Conservation (phyloP, 2,797 vertebrate species). For the Decapterus maruadsi region DNA sequence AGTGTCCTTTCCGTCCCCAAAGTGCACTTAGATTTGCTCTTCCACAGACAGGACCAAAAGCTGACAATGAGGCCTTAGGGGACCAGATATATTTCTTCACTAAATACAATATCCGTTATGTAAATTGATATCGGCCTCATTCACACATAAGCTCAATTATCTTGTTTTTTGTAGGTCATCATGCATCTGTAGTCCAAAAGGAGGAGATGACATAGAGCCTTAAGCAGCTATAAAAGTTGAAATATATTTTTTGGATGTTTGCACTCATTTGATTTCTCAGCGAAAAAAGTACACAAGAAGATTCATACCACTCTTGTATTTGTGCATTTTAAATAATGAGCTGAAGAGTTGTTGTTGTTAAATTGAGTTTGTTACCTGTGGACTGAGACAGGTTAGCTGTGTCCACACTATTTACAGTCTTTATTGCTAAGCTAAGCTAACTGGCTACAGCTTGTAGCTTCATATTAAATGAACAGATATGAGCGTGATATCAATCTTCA, state of each 20-base stretch:
- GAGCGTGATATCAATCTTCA: neutral
- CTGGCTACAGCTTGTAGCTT: neutral
- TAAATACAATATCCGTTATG: neutral
- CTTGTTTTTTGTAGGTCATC: neutral
- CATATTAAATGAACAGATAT: neutral
- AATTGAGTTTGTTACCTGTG: neutral
- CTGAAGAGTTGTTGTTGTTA: neutral
- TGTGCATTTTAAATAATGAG: neutral
- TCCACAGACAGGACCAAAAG: constrained; percentile 61
- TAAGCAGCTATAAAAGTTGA: constrained; percentile 17
- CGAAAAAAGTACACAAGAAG: neutral
- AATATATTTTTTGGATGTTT: neutral
- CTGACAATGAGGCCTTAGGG: constrained; percentile 35
- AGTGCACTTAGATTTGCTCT: constrained; percentile 78
- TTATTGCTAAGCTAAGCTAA: neutral
- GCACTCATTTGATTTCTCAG: neutral
- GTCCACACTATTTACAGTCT: neutral
- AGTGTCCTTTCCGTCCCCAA: constrained; percentile 73
- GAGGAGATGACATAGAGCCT: neutral
- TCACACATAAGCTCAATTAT: constrained; percentile 26
- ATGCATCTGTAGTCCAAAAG: neutral
- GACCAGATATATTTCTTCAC: constrained; percentile 27
- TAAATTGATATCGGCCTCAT: constrained; percentile 17
- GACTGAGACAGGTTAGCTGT: neutral
- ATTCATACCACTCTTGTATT: neutral